Base-by-base conservation (phyloP, 2,113 vertebrate species). In the Eublepharis macularius region DNA sequence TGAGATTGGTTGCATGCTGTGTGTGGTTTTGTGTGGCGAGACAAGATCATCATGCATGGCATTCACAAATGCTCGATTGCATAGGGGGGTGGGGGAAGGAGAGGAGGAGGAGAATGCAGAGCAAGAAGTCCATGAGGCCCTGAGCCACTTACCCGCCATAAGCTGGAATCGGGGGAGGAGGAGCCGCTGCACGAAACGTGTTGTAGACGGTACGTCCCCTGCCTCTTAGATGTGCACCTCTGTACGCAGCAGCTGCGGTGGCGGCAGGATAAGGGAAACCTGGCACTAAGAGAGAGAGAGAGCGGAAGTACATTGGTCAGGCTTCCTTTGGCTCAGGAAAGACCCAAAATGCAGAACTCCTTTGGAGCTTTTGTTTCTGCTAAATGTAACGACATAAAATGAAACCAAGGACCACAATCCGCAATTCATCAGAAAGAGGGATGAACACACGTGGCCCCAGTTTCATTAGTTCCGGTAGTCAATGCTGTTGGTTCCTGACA, bases 181-280 rank as follows among this genome's bases (percentile, higher is more conserved):
- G 98, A 0, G 98, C 98, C 0, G 98, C 98, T 2, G 98, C 98
- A 70, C 98, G 96, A 90, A 99, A 98, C 9, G 98, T 98, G 95
- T 99, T 99, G 96, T 98, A 99, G 83, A 99, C 97, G 0, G 98
- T 98, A 91, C 98, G 97, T 69, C 98, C 98, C 88, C 98, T 96
- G 89, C 98, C 98, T 93, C 98, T 94, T 95, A 98, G 97, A 81
- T 99, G 98, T 17, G 98, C 97, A 88, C 98, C 98, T 97, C 98
- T 96, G 96, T 99, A 99, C 0, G 98, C 98, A 24, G 98, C 98
- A 12, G 97, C 97, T 0, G 98, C 98, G 4, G 97, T 98, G 21
- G 98, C 98, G 41, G 98, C 97, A 93, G 98, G 98, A 95, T 98
- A 97, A 29, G 98, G 98, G 92, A 99, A 99, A 93, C 98, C 98